phyloP scores from a whole-genome alignment of 2,888 invertebrate genomes.

The Caenorhabditis imperialis region DNA sequence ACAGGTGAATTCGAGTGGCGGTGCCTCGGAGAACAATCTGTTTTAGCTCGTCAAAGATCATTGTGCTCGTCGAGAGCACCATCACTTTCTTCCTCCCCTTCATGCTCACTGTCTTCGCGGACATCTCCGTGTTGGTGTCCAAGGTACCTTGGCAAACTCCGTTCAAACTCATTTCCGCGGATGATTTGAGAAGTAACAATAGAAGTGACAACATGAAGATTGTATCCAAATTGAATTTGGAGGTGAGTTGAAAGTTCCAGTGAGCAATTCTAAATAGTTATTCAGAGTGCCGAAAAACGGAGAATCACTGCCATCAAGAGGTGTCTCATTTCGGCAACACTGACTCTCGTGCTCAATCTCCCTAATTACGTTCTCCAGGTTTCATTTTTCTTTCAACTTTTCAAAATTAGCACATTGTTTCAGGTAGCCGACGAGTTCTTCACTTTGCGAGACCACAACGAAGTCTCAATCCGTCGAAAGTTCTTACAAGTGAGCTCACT shows the following conservation, averaged over 20 bases:
- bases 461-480: conserved; percentile 28
- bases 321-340: conserved; percentile 61
- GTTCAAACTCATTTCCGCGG: conserved; percentile 55
- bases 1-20: conserved; percentile 35
- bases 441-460: conserved; percentile 28
- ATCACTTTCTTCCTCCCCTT: conserved; percentile 65
- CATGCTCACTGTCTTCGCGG: conserved; percentile 61
- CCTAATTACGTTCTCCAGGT: conserved; percentile 64
- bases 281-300: conserved; percentile 53
- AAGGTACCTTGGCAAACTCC: conserved; percentile 56
- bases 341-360: conserved; percentile 60
- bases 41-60: conserved; percentile 40
- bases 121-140: conserved; percentile 60
- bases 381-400: conserved; percentile 9
- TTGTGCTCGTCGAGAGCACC: conserved; percentile 44
- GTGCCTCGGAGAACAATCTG: neutral
- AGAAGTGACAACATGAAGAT: conserved; percentile 57
- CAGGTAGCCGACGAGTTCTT: conserved; percentile 63
- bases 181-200: conserved; percentile 49
- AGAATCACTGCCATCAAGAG: conserved; percentile 58
- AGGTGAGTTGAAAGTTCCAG: conserved; percentile 16
- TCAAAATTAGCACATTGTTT: conserved; percentile 5
- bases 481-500: conserved; percentile 21
- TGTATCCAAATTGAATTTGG: conserved; percentile 56
- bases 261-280: neutral